A percentile compares a stretch with the other conserved stretches of the same genome.
These are phyloP conservation scores for Cassiopea andromeda DNA, from an alignment of 30 jellyfish, hydroid and myxozoan genomes.

Conservation along the genomic window DNA sequence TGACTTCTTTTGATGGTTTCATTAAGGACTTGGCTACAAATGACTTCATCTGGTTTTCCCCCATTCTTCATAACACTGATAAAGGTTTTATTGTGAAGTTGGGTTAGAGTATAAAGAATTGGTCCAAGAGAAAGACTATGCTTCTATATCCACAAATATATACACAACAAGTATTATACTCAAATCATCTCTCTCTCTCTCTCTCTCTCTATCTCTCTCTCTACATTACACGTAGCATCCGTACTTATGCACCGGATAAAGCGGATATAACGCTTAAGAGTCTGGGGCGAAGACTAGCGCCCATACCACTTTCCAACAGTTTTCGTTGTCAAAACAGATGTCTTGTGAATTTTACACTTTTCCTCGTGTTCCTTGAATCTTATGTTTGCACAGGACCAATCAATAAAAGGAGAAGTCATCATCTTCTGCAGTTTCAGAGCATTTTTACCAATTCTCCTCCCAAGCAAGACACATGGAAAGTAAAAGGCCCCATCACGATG, in stretches of 20 bases:
- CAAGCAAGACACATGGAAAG: conserved; percentile 54
- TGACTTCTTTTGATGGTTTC: background rate
- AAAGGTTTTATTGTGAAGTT: background rate
- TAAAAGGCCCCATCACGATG: conserved; percentile 23
- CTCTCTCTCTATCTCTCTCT: too few relatives aligned
- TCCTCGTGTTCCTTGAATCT: background rate
- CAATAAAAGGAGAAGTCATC: conserved; percentile 15
- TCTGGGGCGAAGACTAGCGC: too few relatives aligned
- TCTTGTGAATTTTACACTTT: conserved; percentile 26
- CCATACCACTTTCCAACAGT: background rate
- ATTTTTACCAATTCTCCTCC: conserved; percentile 19
- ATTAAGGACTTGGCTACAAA: background rate
- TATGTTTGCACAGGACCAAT: conserved; percentile 28
- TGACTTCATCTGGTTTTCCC: background rate
- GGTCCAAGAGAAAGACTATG: too few relatives aligned
- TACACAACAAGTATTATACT: too few relatives aligned
- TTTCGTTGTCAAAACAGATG: conserved; percentile 19
- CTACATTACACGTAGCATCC: too few relatives aligned
- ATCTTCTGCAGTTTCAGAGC: conserved; percentile 16
- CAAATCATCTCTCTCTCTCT: too few relatives aligned
- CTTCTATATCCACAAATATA: too few relatives aligned
- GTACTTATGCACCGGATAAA: too few relatives aligned
- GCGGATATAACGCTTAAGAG: too few relatives aligned
- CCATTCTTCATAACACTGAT: background rate
- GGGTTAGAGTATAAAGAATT: too few relatives aligned